A percentile compares a stretch with the other conserved stretches of the same genome.
These are phyloP conservation scores for Callocephalon fimbriatum DNA, from an alignment of 2,113 vertebrate genomes.

Conservation along the genomic window DNA sequence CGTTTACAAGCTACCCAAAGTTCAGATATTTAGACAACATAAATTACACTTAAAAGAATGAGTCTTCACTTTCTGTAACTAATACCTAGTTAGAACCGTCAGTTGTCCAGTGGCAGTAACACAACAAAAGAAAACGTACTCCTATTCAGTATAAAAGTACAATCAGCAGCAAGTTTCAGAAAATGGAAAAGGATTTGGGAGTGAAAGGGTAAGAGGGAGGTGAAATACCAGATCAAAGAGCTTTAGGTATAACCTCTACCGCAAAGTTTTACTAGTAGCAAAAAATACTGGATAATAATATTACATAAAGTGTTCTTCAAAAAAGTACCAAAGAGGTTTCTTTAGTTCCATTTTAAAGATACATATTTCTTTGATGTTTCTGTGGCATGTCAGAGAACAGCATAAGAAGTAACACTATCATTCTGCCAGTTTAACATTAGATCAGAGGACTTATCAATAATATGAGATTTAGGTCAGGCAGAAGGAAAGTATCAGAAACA, in stretches of 20 bases:
- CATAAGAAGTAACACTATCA: background rate
- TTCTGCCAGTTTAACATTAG: background rate
- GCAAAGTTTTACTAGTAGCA: background rate
- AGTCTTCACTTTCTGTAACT: background rate
- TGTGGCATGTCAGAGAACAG: background rate
- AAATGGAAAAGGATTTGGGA: background rate
- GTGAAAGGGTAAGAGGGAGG: background rate
- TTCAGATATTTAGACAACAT: background rate
- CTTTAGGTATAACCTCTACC: background rate
- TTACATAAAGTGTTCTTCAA: background rate
- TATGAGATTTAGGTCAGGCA: background rate
- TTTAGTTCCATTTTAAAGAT: background rate
- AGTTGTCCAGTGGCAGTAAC: background rate
- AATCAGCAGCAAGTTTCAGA: background rate
- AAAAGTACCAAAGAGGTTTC: background rate
- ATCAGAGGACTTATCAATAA: background rate
- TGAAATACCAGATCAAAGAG: background rate
- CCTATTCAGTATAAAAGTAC: background rate
- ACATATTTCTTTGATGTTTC: background rate
- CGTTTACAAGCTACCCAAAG: background rate
- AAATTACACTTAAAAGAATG: background rate
- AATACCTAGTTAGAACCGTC: background rate
- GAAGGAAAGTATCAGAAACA: background rate
- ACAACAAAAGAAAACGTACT: background rate
- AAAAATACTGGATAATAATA: background rate